Evolutionary conservation across 2,888 invertebrate species (phyloP).

Genomic region (Herminia tarsipennalis): DNA sequence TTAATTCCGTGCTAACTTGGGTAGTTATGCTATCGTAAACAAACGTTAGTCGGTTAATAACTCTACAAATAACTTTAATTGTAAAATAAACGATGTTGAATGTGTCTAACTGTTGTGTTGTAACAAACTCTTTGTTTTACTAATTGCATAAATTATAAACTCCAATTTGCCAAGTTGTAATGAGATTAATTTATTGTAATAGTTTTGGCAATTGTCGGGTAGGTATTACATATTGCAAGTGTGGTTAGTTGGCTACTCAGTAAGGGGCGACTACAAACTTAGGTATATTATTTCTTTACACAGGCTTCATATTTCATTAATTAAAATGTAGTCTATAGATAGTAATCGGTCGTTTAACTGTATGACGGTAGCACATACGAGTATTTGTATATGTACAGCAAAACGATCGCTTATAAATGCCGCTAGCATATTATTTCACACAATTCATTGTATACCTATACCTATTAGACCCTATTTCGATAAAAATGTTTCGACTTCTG

Average conservation of each 20-base stretch:
- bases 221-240: constrained; percentile 1
- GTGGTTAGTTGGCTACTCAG: background rate
- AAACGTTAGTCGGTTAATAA: constrained; percentile 36
- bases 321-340: background rate
- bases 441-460: too few species aligned
- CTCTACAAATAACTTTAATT: constrained; percentile 38
- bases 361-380: background rate
- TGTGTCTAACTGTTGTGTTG: constrained; percentile 22
- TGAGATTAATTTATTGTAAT: constrained; percentile 4
- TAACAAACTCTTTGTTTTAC: constrained; percentile 26
- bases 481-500: too few species aligned
- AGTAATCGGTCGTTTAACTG: background rate
- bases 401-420: too few species aligned
- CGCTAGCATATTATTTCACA: too few species aligned
- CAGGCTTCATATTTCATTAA: background rate
- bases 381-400: too few species aligned
- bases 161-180: constrained; percentile 18
- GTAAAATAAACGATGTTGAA: constrained; percentile 33
- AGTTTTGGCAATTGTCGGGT: constrained; percentile 10
- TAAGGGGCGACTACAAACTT: background rate
- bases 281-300: constrained; percentile 7
- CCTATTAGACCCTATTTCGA: too few species aligned
- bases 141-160: constrained; percentile 20
- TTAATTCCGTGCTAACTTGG: constrained; percentile 49
- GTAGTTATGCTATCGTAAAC: constrained; percentile 49